Base-by-base conservation (phyloP, 2,797 vertebrate species). In the Rhabdomys pumilio region DNA sequence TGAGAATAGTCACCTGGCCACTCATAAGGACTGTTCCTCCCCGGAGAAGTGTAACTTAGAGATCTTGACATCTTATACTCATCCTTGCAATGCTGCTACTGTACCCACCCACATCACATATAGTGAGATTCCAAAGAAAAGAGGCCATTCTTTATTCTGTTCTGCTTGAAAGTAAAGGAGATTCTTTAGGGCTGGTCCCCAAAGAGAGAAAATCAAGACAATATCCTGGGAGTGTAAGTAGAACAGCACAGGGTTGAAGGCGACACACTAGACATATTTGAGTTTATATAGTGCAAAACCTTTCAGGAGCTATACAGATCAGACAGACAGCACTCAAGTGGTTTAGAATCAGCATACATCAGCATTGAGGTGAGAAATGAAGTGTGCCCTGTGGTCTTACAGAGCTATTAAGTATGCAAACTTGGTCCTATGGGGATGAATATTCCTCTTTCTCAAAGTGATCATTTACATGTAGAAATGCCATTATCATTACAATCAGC, bases 401-500 rank as follows among this genome's bases (percentile, higher is more conserved):
- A 82, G 82, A 87, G 47, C 41, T 67, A n/a, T 89, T 90, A 29
- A 44, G 19, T 50, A 63, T 69, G 77, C 63, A 76, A 20, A 77
- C 65, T 87, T 69, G 44, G 55, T 93, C 17, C 67, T 55, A 1
- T 0, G 2, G 38, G 93, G 50, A n/a, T 63, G 19, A 57, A 34
- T 65, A 13, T 67, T 73, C 67, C 83, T 96, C 90, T 92, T 90
- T 38, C 83, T 94, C 22, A 7, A 12, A 44, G 84, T 73, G 53
- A 88, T 95, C 83, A n/a, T 94, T 94, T 94, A 95, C 85, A 84
- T 63, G 6, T 61, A 89, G 55, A 67, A 38, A 63, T 65, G 19
- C 73, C 94, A 93, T 95, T 94, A 96, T 75, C 75, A 88, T 91
- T 90, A 89, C 67, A 41, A 80, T 87, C 47, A 95, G 79, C 86